Base-by-base conservation (phyloP, 2,113 vertebrate genomes). In the Cisticola juncidis region DNA sequence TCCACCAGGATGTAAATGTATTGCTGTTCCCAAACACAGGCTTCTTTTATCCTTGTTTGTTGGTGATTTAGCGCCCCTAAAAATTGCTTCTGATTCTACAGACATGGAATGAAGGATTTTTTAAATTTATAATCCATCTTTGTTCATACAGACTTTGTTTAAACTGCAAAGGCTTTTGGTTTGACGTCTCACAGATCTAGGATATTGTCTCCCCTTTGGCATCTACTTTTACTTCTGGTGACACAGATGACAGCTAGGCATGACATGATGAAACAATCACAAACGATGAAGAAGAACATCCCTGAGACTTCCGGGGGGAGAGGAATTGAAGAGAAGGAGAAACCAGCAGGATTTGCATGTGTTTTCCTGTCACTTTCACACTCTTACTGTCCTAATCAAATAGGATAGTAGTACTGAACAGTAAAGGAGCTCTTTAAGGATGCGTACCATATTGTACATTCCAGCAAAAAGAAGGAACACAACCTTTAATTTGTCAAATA, bases 371-470 rank as follows among this genome's bases (percentile, higher is more conserved):
- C 64, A 29, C 21, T 60, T 70, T 4, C 40, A 51, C 21, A 13
- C 14, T 60, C 20, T 45, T 36, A 6, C 10, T 35, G 14, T 62
- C 65, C 69, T 47, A 79, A 33, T n/a, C 28, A 44, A 57, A 81
- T 76, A 40, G 13, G 2, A 0, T 11, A 38, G 28, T 24, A n/a
- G 47, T 62, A 9, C 69, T 77, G 45, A 61, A 76, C 35, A 79
- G 20, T 25, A 40, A 9, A 33, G 51, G 38, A 38, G 6, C 35
- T 65, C 20, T 53, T 45, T 35, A 28, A 64, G n/a, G 26, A 26
- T 61, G 6, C 3, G 4, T n/a, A 14, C 28, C 19, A 3, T 48
- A 10, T 61, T 1, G 0, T 72, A 47, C 38, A 21, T 50, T 62
- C 35, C 35, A 77, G 48, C n/a, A 61, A 78, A 74, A 83, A 73